A percentile compares a stretch with the other conserved stretches of the same genome.
Conservation (phyloP, 2,888 invertebrate species). For the Gari tellinella region DNA sequence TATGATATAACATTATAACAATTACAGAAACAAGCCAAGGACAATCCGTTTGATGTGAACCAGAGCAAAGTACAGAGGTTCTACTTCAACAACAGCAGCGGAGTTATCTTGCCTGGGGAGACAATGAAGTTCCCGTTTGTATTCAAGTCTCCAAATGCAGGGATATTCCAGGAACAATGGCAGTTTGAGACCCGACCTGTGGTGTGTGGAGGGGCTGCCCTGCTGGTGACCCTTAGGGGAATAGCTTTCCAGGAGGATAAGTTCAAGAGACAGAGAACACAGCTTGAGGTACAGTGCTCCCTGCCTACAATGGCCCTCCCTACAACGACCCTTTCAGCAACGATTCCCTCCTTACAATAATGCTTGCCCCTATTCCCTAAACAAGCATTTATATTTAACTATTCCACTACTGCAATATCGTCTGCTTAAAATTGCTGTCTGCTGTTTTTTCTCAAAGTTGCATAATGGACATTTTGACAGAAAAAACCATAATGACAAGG, state of each 20-base stretch:
- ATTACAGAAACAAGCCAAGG: slow-evolving; percentile 80
- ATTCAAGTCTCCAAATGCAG: slow-evolving; percentile 84
- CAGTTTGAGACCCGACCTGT: slow-evolving; percentile 82
- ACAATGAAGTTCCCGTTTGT: slow-evolving; percentile 83
- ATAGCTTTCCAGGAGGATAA: slow-evolving; percentile 83
- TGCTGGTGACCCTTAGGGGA: slow-evolving; percentile 82
- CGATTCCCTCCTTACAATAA: too few relatives aligned
- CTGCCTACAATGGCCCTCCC: too few relatives aligned
- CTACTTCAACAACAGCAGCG: slow-evolving; percentile 84
- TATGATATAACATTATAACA: too few relatives aligned
- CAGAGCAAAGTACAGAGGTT: slow-evolving; percentile 81
- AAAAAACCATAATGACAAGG: too few relatives aligned
- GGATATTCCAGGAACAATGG: slow-evolving; percentile 84
- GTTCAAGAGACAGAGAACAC: slow-evolving; percentile 75
- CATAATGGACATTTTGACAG: too few relatives aligned
- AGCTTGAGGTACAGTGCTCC: slow-evolving; percentile 77
- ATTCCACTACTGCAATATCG: too few relatives aligned
- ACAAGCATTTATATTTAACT: too few relatives aligned
- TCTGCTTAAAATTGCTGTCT: too few relatives aligned
- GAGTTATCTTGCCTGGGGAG: slow-evolving; percentile 84
- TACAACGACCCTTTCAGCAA: too few relatives aligned
- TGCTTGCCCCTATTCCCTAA: too few relatives aligned
- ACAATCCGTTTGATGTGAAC: slow-evolving; percentile 82
- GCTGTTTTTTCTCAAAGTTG: too few relatives aligned
- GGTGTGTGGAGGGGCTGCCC: slow-evolving; percentile 81